These are phyloP conservation scores for Cryptus viduatorius DNA, from an alignment of 2,888 invertebrate species.

Conservation along the genomic window DNA sequence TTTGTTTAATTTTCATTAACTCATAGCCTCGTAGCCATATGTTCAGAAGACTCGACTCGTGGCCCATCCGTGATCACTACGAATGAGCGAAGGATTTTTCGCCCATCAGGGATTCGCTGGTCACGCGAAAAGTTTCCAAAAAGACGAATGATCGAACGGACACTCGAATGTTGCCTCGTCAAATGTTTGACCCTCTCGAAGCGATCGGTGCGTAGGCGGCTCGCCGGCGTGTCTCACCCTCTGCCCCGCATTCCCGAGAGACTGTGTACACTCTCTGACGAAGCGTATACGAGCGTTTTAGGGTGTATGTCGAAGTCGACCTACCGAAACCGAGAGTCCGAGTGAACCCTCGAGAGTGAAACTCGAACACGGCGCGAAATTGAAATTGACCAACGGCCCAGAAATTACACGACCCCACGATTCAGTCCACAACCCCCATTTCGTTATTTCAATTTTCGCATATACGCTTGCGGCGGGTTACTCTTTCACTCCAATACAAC, in stretches of 20 bases:
- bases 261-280: constrained; percentile 16
- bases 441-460: constrained; percentile 73
- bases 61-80: background rate
- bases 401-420: constrained; percentile 72
- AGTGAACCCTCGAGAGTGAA: constrained; percentile 58
- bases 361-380: constrained; percentile 68
- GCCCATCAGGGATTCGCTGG: background rate
- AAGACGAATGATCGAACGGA: constrained; percentile 56
- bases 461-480: constrained; percentile 49
- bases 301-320: constrained; percentile 34
- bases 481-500: background rate
- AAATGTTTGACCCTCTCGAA: constrained; percentile 20
- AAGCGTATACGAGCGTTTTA: constrained; percentile 7
- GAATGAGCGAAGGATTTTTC: constrained; percentile 1
- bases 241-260: constrained; percentile 39
- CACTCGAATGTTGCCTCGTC: background rate
- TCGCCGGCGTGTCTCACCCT: constrained; percentile 48
- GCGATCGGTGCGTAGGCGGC: constrained; percentile 20
- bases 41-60: background rate
- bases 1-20: background rate
- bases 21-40: no score
- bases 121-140: constrained; percentile 25
- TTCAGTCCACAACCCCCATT: constrained; percentile 61
- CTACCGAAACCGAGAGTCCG: constrained; percentile 34
- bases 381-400: constrained; percentile 72